A percentile compares a stretch with the other conserved stretches of the same genome.
Conservation (phyloP, 2,113 vertebrate genomes). For the Neolamprologus toae region DNA sequence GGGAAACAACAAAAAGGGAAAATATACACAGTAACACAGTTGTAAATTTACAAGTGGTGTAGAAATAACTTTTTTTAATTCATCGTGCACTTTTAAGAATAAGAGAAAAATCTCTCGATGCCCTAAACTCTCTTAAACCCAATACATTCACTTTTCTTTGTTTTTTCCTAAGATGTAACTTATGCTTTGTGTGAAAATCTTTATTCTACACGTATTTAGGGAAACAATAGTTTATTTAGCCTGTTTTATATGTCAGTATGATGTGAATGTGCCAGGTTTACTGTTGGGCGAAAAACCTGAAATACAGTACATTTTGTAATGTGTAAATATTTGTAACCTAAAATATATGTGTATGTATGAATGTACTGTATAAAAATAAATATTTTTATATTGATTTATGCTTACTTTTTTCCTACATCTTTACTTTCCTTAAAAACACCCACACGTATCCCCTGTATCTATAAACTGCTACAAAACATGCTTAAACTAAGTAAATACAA, state of each 20-base stretch:
- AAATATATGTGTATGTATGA: constrained; percentile 25
- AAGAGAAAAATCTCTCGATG: neutral
- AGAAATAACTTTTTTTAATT: constrained; percentile 9
- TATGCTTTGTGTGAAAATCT: constrained; percentile 12
- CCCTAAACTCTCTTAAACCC: constrained; percentile 18
- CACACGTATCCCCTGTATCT: neutral
- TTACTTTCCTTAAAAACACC: neutral
- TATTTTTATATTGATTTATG: constrained; percentile 35
- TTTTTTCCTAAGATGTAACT: neutral
- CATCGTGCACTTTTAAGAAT: constrained; percentile 38
- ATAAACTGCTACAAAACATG: neutral
- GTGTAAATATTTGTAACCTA: constrained; percentile 33
- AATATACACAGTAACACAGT: neutral
- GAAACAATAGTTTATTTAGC: constrained; percentile 2
- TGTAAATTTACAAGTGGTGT: constrained; percentile 12
- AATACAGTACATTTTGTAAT: constrained; percentile 39
- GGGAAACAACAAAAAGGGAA: constrained; percentile 41
- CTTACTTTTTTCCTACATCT: neutral
- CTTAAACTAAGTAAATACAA: neutral
- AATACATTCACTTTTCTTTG: neutral
- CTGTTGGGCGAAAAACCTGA: constrained; percentile 33
- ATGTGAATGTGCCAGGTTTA: constrained; percentile 52
- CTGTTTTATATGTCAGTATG: constrained; percentile 33
- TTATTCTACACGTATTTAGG: constrained; percentile 10
- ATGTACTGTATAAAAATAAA: constrained; percentile 59